Evolutionary conservation across 92 coral and sea anemone genomes (phyloP).

Genomic region (Palythoa heliodiscus): DNA sequence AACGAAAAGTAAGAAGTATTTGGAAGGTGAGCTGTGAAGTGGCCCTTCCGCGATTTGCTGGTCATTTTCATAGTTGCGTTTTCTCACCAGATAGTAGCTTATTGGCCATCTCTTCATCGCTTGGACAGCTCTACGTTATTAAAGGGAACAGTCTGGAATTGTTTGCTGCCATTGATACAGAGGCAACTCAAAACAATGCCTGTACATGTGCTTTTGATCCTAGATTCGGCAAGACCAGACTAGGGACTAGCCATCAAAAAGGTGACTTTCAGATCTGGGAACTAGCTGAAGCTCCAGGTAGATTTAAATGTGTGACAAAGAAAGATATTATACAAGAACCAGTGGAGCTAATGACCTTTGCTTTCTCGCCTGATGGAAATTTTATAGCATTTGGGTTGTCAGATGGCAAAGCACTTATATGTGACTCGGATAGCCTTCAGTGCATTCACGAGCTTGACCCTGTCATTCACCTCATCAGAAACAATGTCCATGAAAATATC

Average conservation of each 20-base stretch:
- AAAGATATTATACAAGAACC: conserved; percentile 49
- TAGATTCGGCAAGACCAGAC: conserved; percentile 48
- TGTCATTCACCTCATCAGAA: background rate
- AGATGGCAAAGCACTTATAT: conserved; percentile 62
- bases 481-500: background rate
- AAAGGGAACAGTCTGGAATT: conserved; percentile 68
- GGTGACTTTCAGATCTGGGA: conserved; percentile 71
- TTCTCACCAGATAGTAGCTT: conserved; percentile 79
- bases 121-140: conserved; percentile 72
- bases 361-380: conserved; percentile 73
- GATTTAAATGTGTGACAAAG: conserved; percentile 49
- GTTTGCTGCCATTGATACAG: conserved; percentile 50
- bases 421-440: conserved; percentile 58
- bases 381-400: conserved; percentile 76
- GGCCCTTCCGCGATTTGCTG: conserved; percentile 66
- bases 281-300: conserved; percentile 40
- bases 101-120: conserved; percentile 73
- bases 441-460: conserved; percentile 54
- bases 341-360: conserved; percentile 54
- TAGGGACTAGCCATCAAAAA: conserved; percentile 62
- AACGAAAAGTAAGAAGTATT: conserved; percentile 53
- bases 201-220: conserved; percentile 80
- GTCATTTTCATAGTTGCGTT: conserved; percentile 68
- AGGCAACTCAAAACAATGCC: conserved; percentile 25
- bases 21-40: conserved; percentile 78